A percentile compares a stretch with the other conserved stretches of the same genome.
Conservation (phyloP, 2,113 vertebrate genomes). For the Paratilapia polleni region DNA sequence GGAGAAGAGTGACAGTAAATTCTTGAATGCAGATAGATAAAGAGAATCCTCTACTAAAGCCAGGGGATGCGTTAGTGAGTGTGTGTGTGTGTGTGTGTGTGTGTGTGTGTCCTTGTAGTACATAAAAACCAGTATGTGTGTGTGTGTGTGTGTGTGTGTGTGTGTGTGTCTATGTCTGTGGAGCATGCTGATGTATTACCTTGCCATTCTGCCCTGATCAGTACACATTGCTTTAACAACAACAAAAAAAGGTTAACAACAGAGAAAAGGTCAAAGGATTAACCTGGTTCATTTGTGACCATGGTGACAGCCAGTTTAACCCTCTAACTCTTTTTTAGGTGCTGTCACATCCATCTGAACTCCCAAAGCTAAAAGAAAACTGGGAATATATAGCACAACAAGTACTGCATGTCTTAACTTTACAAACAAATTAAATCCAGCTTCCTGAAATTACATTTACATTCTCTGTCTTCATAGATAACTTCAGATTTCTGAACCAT, state of each 20-base stretch:
- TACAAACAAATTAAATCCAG: background rate
- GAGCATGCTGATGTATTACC: slow-evolving; percentile 23
- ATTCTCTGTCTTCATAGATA: background rate
- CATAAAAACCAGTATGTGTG: too few relatives aligned
- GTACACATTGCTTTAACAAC: slow-evolving; percentile 32
- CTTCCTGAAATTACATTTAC: background rate
- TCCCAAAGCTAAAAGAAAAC: background rate
- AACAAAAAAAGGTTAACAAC: slow-evolving; percentile 30
- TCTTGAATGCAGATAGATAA: slow-evolving; percentile 52
- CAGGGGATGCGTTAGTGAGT: slow-evolving; percentile 18
- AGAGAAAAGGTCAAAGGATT: slow-evolving; percentile 34
- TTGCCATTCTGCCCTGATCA: background rate
- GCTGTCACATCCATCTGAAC: background rate
- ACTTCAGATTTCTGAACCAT: background rate
- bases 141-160: slow-evolving; percentile 13
- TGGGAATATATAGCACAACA: background rate
- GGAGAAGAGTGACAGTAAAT: slow-evolving; percentile 61
- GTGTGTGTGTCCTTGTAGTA: too few relatives aligned
- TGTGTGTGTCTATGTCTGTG: slow-evolving; percentile 16
- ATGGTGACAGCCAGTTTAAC: slow-evolving; percentile 2
- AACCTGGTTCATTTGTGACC: slow-evolving; percentile 30
- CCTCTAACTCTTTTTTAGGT: background rate
- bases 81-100: slow-evolving; percentile 1
- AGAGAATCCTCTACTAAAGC: slow-evolving; percentile 39
- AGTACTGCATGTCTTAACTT: background rate